Evolutionary conservation across 2,888 invertebrate species (phyloP).

Genomic region (Temnothorax unifasciatus): DNA sequence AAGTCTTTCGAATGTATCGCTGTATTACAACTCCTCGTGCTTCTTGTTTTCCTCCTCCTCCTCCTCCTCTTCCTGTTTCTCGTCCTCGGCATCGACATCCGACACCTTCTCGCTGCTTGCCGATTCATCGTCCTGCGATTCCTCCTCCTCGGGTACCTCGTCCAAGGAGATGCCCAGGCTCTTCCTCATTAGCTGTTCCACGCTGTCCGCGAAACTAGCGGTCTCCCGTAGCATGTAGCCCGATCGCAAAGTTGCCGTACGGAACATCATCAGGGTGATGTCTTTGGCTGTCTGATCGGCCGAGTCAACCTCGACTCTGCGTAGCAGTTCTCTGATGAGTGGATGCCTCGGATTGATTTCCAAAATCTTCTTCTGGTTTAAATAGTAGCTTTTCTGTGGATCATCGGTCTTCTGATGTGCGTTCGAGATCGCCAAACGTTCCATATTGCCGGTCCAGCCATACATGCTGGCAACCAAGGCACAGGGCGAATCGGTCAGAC

Average conservation of each 20-base stretch:
- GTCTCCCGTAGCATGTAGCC: constrained; percentile 97
- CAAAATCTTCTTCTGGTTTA: constrained; percentile 97
- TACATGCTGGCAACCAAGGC: constrained; percentile 98
- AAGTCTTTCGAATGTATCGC: constrained; percentile 44
- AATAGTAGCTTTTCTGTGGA: constrained; percentile 95
- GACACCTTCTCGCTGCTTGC: constrained; percentile 76
- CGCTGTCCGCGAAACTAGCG: constrained; percentile 94
- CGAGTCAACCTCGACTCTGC: constrained; percentile 92
- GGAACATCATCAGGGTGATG: constrained; percentile 96
- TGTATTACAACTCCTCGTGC: constrained; percentile 89
- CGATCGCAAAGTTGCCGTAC: constrained; percentile 96
- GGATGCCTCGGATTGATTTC: constrained; percentile 99
- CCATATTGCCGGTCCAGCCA: constrained; percentile 99
- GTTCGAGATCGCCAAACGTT: constrained; percentile 97
- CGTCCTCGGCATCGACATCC: constrained; percentile 78
- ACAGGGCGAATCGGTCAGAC: constrained; percentile 96
- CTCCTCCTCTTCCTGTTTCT: constrained; percentile 83
- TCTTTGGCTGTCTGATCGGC: constrained; percentile 93
- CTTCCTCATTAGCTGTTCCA: constrained; percentile 95
- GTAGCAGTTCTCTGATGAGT: constrained; percentile 95
- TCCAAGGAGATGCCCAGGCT: constrained; percentile 92
- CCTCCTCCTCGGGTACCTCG: constrained; percentile 88
- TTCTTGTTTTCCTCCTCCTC: constrained; percentile 86
- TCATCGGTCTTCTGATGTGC: constrained; percentile 98
- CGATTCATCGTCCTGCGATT: constrained; percentile 71